phyloP scores from a whole-genome alignment of 2,888 invertebrate species.

The Marronus borbonicus region DNA sequence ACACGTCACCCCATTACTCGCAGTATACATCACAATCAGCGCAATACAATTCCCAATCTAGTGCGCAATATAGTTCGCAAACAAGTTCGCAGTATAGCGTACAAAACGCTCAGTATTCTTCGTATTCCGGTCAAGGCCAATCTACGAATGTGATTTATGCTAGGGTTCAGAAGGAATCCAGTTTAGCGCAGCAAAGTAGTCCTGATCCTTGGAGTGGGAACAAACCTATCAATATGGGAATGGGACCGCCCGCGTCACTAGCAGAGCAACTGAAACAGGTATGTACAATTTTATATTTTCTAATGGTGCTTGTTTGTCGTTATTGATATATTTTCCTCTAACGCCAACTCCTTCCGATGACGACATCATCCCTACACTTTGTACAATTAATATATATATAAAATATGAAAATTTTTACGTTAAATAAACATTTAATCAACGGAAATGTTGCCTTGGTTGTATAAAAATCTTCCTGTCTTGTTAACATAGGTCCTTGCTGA shows the following conservation, averaged over 20 bases:
- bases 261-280: constrained; percentile 90
- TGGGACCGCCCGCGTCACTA: constrained; percentile 83
- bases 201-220: constrained; percentile 68
- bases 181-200: constrained; percentile 62
- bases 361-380: too few species aligned
- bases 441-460: not conserved
- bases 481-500: constrained; percentile 78
- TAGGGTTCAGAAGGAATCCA: constrained; percentile 73
- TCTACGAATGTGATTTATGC: constrained; percentile 68
- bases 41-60: constrained; percentile 60
- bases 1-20: constrained; percentile 58
- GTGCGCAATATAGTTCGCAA: constrained; percentile 57
- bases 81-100: constrained; percentile 60
- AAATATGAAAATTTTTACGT: too few species aligned
- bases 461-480: constrained; percentile 24
- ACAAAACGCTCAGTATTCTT: constrained; percentile 61
- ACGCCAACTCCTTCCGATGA: too few species aligned
- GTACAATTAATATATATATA: too few species aligned
- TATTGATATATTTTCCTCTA: too few species aligned
- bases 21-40: constrained; percentile 55
- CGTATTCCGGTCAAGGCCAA: constrained; percentile 54
- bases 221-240: constrained; percentile 67
- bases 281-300: constrained; percentile 36
- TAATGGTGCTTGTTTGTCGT: too few species aligned
- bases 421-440: too few species aligned